Evolutionary conservation across 2,113 vertebrate species (phyloP).

Genomic region (Uria lomvia): DNA sequence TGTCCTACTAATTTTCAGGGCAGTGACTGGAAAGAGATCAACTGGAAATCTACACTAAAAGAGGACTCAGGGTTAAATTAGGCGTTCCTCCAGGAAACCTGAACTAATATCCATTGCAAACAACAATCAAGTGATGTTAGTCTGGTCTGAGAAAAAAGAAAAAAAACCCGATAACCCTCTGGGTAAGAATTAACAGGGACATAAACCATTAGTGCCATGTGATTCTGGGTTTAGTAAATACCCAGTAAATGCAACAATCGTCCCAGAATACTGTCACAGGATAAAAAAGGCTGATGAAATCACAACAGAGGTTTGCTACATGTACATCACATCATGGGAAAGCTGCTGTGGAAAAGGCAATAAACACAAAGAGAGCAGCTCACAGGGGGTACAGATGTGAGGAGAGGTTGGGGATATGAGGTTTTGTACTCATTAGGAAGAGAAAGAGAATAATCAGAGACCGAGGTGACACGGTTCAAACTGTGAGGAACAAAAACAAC

Average conservation of each 20-base stretch:
- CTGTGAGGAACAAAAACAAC: not conserved
- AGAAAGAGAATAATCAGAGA: not conserved
- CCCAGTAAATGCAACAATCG: not conserved
- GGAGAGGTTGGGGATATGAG: not conserved
- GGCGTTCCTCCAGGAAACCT: not conserved
- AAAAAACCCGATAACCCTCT: not conserved
- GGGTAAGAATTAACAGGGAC: not conserved
- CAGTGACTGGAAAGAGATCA: not conserved
- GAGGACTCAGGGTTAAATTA: not conserved
- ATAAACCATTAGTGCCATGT: not conserved
- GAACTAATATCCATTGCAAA: not conserved
- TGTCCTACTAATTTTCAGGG: not conserved
- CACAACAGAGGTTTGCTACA: not conserved
- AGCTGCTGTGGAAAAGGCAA: not conserved
- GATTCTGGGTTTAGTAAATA: not conserved
- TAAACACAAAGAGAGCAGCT: not conserved
- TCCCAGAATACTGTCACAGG: not conserved
- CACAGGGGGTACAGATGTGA: not conserved
- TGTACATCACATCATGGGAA: not conserved
- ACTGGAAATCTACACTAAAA: not conserved
- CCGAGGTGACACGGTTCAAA: not conserved
- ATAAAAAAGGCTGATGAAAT: not conserved
- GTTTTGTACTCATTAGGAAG: slow-evolving; percentile 6
- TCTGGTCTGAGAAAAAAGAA: not conserved
- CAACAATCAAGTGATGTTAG: not conserved